These are phyloP conservation scores for Gallinago undulata DNA, from an alignment of 2,113 vertebrate genomes.

Conservation along the genomic window DNA sequence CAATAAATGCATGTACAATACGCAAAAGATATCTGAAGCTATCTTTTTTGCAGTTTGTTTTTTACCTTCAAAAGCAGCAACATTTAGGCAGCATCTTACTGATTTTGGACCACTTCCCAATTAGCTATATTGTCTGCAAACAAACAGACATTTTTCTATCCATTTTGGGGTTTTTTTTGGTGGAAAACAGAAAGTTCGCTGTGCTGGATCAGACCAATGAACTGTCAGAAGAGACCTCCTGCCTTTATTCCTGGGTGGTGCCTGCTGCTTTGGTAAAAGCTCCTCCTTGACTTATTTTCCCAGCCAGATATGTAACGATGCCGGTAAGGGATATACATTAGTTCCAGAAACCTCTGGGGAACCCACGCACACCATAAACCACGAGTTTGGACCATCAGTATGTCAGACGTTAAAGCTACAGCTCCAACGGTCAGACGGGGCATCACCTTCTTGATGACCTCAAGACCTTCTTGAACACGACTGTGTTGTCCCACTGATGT, in stretches of 20 bases:
- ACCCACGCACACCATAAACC: not conserved
- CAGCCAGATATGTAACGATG: not conserved
- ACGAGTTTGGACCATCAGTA: not conserved
- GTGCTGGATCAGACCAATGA: not conserved
- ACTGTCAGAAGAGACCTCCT: not conserved
- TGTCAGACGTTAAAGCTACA: not conserved
- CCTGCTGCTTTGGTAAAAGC: not conserved
- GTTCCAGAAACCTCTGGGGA: not conserved
- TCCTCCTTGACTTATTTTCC: not conserved
- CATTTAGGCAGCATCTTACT: not conserved
- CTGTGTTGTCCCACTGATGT: not conserved
- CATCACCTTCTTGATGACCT: not conserved
- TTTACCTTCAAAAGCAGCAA: not conserved
- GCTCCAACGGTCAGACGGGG: not conserved
- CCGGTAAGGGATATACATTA: not conserved
- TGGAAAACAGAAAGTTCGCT: not conserved
- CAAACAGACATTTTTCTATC: not conserved
- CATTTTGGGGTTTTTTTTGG: rapidly evolving
- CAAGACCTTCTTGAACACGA: not conserved
- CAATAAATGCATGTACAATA: not conserved
- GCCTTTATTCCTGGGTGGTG: not conserved
- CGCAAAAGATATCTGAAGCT: not conserved
- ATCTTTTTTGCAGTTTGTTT: not conserved
- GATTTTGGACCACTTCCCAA: not conserved
- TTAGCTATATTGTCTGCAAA: not conserved